Evolutionary conservation across 2,888 invertebrate genomes (phyloP).

Genomic region (Heliconius charithonia): DNA sequence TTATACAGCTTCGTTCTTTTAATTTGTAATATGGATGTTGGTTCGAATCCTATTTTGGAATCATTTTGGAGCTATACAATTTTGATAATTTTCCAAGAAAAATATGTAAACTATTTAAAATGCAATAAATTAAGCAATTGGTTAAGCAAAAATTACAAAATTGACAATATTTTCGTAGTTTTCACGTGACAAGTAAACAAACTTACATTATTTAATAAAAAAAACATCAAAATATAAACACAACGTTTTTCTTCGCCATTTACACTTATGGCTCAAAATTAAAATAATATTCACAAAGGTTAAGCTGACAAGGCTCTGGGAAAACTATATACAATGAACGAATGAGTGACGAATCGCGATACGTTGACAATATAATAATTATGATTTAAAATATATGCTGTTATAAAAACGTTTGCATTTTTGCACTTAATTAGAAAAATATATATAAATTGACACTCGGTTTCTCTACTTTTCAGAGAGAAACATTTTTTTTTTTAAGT

Average conservation of each 20-base stretch:
- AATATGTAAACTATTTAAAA: too few species aligned
- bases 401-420: background rate
- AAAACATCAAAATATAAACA: background rate
- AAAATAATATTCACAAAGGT: slow-evolving; percentile 44
- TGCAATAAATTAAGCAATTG: too few species aligned
- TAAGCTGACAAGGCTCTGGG: slow-evolving; percentile 53
- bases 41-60: background rate
- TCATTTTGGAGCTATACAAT: background rate
- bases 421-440: background rate
- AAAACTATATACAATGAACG: slow-evolving; percentile 48
- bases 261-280: background rate
- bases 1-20: background rate
- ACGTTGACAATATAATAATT: slow-evolving; percentile 37
- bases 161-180: too few species aligned
- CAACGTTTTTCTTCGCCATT: background rate
- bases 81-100: background rate
- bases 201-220: background rate
- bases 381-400: slow-evolving; percentile 16
- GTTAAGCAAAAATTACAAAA: too few species aligned
- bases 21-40: background rate
- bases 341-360: slow-evolving; percentile 22
- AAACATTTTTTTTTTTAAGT: too few species aligned
- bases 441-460: background rate
- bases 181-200: background rate
- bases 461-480: too few species aligned